Evolutionary conservation across 1,140 invertebrate genomes (phyloP).

Genomic region (Epicauta chinensis): DNA sequence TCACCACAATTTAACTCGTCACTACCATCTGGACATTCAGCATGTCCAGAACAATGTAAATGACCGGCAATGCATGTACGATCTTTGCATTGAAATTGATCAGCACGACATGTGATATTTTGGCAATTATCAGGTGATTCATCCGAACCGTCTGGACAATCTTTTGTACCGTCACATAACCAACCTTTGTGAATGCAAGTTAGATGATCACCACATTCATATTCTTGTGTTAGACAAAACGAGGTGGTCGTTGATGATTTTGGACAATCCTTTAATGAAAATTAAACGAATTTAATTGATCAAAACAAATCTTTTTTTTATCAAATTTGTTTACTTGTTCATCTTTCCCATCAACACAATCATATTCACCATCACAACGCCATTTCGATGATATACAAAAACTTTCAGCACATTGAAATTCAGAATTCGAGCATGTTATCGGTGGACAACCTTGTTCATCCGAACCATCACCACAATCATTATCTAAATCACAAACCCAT

Average conservation of each 20-base stretch:
- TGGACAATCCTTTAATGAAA: constrained; percentile 51
- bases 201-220: constrained; percentile 75
- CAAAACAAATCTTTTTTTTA: too few species aligned
- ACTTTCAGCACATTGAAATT: constrained; percentile 61
- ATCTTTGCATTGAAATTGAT: constrained; percentile 79
- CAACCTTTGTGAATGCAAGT: constrained; percentile 82
- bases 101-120: constrained; percentile 70
- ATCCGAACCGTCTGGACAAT: constrained; percentile 78
- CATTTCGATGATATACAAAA: constrained; percentile 67
- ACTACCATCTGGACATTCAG: constrained; percentile 75
- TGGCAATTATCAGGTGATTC: constrained; percentile 62
- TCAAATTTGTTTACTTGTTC: constrained; percentile 65
- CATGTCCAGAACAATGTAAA: constrained; percentile 73
- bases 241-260: constrained; percentile 47
- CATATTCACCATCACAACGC: constrained; percentile 80
- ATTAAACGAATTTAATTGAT: too few species aligned
- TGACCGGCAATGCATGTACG: constrained; percentile 75
- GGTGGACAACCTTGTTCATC: constrained; percentile 73
- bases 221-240: constrained; percentile 64
- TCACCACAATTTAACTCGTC: constrained; percentile 77
- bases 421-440: constrained; percentile 57
- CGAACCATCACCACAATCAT: constrained; percentile 77
- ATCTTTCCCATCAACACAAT: constrained; percentile 75
- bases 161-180: constrained; percentile 80
- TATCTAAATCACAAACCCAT: constrained; percentile 84